A percentile compares a stretch with the other conserved stretches of the same genome.
These are phyloP conservation scores for Meandrina meandrites DNA, from an alignment of 92 coral and sea anemone species.

Conservation along the genomic window DNA sequence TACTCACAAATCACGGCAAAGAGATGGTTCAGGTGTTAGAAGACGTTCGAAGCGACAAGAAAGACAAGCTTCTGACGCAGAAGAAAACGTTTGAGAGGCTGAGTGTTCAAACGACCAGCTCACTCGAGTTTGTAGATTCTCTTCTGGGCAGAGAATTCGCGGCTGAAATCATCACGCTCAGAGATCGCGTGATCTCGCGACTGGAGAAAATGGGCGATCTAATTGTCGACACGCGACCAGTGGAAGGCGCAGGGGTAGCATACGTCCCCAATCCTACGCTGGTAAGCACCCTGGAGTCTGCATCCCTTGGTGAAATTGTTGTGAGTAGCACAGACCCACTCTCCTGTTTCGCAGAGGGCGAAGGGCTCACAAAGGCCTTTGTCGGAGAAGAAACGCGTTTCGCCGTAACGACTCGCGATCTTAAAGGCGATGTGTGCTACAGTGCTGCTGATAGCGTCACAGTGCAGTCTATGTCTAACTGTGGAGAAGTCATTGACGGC, in stretches of 20 bases:
- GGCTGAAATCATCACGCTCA: constrained; percentile 64
- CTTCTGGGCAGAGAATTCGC: constrained; percentile 65
- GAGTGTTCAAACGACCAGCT: constrained; percentile 52
- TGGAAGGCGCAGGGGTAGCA: constrained; percentile 73
- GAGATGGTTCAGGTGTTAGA: constrained; percentile 74
- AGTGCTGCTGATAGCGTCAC: constrained; percentile 70
- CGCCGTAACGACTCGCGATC: constrained; percentile 71
- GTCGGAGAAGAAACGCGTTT: constrained; percentile 84
- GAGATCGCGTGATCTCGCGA: constrained; percentile 64
- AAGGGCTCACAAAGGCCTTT: constrained; percentile 69
- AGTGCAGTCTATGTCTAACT: constrained; percentile 44
- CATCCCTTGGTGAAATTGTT: constrained; percentile 73
- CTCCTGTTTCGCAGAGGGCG: constrained; percentile 70
- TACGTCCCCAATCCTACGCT: constrained; percentile 79
- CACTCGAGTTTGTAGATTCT: constrained; percentile 68
- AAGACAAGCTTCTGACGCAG: constrained; percentile 71
- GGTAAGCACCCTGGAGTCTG: constrained; percentile 67
- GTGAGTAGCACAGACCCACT: constrained; percentile 78
- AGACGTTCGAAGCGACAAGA: constrained; percentile 67
- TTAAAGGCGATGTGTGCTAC: constrained; percentile 76
- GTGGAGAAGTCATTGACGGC: constrained; percentile 37
- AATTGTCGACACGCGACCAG: constrained; percentile 71
- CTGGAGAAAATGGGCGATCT: constrained; percentile 59
- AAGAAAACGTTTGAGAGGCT: constrained; percentile 49
- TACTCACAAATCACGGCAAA: constrained; percentile 68